Base-by-base conservation (phyloP, 2,888 invertebrate genomes). In the Boloria selene region DNA sequence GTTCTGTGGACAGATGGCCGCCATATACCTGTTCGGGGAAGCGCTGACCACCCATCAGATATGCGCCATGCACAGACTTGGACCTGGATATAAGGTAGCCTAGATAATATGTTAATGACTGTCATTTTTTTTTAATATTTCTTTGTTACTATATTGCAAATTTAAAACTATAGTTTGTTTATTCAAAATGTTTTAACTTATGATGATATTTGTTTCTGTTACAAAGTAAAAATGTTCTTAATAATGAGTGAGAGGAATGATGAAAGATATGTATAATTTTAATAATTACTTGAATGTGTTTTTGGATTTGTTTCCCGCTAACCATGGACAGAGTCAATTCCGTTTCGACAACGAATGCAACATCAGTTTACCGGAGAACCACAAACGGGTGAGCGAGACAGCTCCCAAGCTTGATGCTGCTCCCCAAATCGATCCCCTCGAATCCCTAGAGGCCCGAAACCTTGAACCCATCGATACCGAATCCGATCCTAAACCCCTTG, bases 331-430 rank as follows among this genome's bases (percentile, higher is more conserved):
- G 98, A 98, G 98, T 94, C 99, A 99, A 93, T 99, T 99, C 94
- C 96, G 99, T 90, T 99, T 99, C 94, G 99, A 99, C 94, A 99
- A 98, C 94, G 99, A 99, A 95, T 98, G 98, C 94, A 97, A 97
- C 94, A 95, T 98, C 93, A 97, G 97, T 93, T 95, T 99, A 86
- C 98, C 98, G 92, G 99, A 99, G 94, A 98, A 98, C 94, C 98
- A 98, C 94, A 98, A 97, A 95, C 95, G 98, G 97, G 98, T 98
- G 96, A 97, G 97, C 96, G 90, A 91, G 82, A 78, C 79, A 81
- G 87, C 88, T 82, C 88, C 84, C 82, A 84, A 81, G 90, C 90
- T 90, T 88, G 87, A 86, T 68, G 79, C 78, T 73, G 81, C 63
- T 42, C 83, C 64, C 73, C 74, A 67, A 79, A 78, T 59, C 74